A percentile compares a stretch with the other conserved stretches of the same genome.
phyloP scores from a whole-genome alignment of 2,113 vertebrate species.

The Phrynocephalus versicolor region DNA sequence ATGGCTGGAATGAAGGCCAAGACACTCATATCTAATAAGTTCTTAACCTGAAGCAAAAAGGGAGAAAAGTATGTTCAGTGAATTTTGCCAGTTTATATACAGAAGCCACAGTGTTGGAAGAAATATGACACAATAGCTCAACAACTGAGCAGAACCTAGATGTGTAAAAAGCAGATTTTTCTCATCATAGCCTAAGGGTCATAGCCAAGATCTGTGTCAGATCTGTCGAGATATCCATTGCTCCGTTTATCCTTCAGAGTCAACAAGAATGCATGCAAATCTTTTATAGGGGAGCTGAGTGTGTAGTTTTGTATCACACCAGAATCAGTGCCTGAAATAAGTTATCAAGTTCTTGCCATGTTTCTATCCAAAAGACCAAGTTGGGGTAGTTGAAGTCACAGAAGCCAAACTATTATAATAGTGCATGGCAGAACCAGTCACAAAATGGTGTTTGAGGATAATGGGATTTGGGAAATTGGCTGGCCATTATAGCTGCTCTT shows the following conservation, averaged over 20 bases:
- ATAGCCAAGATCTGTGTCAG: constrained; percentile 30
- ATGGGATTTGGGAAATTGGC: neutral
- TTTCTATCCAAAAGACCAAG: neutral
- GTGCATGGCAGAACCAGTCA: neutral
- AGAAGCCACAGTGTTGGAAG: constrained; percentile 20
- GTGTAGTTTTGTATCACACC: neutral
- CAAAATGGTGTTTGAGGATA: neutral
- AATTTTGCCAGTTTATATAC: constrained; percentile 40
- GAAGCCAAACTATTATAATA: neutral
- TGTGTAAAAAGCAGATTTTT: constrained; percentile 37
- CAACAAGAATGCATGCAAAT: constrained; percentile 10
- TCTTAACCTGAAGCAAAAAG: constrained; percentile 58
- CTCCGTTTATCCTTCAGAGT: constrained; percentile 2
- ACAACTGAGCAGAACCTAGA: constrained; percentile 22
- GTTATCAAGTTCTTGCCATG: neutral
- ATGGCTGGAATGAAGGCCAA: constrained; percentile 58
- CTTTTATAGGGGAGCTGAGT: neutral
- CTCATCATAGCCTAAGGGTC: constrained; percentile 3
- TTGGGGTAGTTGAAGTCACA: neutral
- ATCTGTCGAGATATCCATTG: neutral
- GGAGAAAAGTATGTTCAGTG: constrained; percentile 26
- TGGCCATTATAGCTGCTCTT: neutral
- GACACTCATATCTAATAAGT: constrained; percentile 55
- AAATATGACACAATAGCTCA: constrained; percentile 16
- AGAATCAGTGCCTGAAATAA: neutral